A percentile compares a stretch with the other conserved stretches of the same genome.
These are phyloP conservation scores for Drosophila pseudotakahashii DNA, from an alignment of 2,888 invertebrate genomes.

Conservation along the genomic window DNA sequence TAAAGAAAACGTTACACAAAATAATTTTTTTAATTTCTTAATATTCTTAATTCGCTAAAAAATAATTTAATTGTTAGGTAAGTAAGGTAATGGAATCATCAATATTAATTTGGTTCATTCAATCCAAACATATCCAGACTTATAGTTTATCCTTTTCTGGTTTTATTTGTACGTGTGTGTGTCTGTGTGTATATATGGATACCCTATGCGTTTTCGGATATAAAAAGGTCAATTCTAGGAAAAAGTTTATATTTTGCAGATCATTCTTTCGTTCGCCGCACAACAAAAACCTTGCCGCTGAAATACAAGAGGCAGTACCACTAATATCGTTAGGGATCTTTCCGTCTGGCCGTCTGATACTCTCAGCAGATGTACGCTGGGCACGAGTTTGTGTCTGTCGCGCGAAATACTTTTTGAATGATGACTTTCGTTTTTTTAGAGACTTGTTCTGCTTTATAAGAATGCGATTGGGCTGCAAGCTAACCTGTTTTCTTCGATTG, in stretches of 20 bases:
- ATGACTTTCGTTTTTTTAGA: conserved; percentile 58
- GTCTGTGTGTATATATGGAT: not conserved
- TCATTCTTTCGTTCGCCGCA: conserved; percentile 58
- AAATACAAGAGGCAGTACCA: conserved; percentile 36
- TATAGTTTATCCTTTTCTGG: not conserved
- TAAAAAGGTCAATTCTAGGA: conserved; percentile 63
- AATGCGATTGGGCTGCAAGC: conserved; percentile 44
- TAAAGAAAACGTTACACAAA: too few relatives aligned
- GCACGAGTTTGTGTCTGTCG: conserved; percentile 45
- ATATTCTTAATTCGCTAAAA: too few relatives aligned
- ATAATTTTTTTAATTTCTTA: too few relatives aligned
- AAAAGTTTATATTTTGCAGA: conserved; percentile 65
- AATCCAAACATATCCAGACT: not conserved
- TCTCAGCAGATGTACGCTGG: conserved; percentile 40
- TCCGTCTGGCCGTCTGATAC: conserved; percentile 13
- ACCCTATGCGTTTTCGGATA: conserved; percentile 7
- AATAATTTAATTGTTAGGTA: too few relatives aligned
- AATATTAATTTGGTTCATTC: not conserved
- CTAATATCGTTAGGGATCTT: conserved; percentile 50
- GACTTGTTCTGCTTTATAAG: conserved; percentile 42
- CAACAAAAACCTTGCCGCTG: conserved; percentile 39
- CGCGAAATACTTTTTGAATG: conserved; percentile 49
- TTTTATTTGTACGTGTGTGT: not conserved
- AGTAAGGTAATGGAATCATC: too few relatives aligned
- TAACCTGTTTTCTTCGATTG: conserved; percentile 69